phyloP scores from a whole-genome alignment of 1,140 invertebrate species.

The Drosophila orena region DNA sequence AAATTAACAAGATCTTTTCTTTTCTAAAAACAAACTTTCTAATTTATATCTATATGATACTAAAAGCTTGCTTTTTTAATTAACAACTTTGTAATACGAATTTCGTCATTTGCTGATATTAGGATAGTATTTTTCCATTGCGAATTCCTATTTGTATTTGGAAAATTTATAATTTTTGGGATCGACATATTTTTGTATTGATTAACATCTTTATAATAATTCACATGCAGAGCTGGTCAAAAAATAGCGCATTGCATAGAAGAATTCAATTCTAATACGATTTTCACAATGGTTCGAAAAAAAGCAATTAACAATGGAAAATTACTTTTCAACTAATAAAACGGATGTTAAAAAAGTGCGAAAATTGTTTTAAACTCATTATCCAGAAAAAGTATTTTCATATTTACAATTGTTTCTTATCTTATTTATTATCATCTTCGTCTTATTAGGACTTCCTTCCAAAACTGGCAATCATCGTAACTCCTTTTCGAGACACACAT shows the following conservation, averaged over 20 bases:
- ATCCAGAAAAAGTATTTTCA: not conserved
- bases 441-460: slow-evolving; percentile 6
- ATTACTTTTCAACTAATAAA: slow-evolving; percentile 13
- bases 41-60: too few relatives aligned
- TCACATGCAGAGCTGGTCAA: too few relatives aligned
- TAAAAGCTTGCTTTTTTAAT: not conserved
- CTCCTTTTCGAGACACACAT: slow-evolving; percentile 10
- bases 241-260: not conserved
- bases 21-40: not conserved
- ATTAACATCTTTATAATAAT: slow-evolving; percentile 22
- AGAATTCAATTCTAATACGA: not conserved
- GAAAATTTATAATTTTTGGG: not conserved
- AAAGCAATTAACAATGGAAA: slow-evolving; percentile 24
- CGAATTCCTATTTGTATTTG: not conserved
- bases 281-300: slow-evolving; percentile 29
- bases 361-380: not conserved
- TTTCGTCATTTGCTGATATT: slow-evolving; percentile 1
- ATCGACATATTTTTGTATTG: not conserved
- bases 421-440: slow-evolving; percentile 24
- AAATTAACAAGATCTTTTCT: not conserved
- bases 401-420: not conserved
- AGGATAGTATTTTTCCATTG: not conserved
- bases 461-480: not conserved
- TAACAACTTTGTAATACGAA: slow-evolving; percentile 1
- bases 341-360: not conserved